Evolutionary conservation across 2,888 invertebrate species (phyloP), one percentile per base, ranked within the genome.

Genomic region (Mimumesa dahlbomi): DNA sequence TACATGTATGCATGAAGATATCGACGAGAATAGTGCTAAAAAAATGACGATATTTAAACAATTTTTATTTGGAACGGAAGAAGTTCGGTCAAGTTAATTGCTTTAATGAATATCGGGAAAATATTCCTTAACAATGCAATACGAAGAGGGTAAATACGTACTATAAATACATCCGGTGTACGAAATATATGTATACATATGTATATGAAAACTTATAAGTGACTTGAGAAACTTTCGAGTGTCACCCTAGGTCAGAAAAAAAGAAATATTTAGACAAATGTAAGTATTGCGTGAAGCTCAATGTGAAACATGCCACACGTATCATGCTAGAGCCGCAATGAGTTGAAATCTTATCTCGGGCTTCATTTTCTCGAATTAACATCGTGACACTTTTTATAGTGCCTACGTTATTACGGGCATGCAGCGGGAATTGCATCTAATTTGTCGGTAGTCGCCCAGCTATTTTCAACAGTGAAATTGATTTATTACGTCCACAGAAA

Each of bases 241-340:
- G 34, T 34, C 4, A 34, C 34, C 3, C 34, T n/a, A n/a, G 34
- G 34, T 34, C 34, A 34, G 11, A 9, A n/a, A 34, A n/a, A 58
- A 65, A 13, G n/a, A n/a, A n/a, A n/a, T n/a, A n/a, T n/a, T n/a
- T 18, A 29, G 38, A 58, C 68, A 58, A 58, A 65, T 43, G 68
- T 29, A 53, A 54, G 40, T 43, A 49, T 69, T 58, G 68, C 66
- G 59, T 58, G 65, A 53, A 48, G 21, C 36, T 53, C 14, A 45
- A 49, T 19, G 5, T 2, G 53, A 43, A 58, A 18, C 57, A 64
- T 46, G 57, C 64, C 57, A 65, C 52, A 58, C 52, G 29, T 25
- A 14, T 42, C 65, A 58, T 46, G 57, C 50, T 31, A 16, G n/a
- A 13, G 43, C 1, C 4, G 46, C 46, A 40, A 42, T 42, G 62